Conservation (phyloP, 2,113 vertebrate species). For the Lophura nycthemera region DNA sequence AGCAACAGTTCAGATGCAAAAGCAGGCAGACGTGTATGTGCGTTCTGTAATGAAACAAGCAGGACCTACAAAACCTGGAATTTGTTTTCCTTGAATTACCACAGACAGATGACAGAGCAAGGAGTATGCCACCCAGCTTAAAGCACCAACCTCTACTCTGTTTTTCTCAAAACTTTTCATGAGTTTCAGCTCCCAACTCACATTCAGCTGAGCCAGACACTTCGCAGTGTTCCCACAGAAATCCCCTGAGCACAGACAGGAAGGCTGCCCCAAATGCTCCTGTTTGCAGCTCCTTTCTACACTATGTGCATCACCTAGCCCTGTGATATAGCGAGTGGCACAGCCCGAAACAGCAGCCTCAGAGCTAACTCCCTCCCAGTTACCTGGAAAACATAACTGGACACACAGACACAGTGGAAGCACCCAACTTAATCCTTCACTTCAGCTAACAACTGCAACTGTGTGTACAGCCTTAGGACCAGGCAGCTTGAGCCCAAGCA, state of each 20-base stretch:
- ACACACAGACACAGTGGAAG: not conserved
- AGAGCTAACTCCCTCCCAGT: not conserved
- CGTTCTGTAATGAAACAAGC: not conserved
- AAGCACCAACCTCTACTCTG: not conserved
- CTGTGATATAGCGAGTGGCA: accelerated
- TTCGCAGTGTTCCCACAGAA: not conserved
- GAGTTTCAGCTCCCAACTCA: not conserved
- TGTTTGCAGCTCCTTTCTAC: not conserved
- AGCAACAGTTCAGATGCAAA: not conserved
- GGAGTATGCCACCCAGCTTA: not conserved
- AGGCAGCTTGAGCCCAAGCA: conserved; percentile 17
- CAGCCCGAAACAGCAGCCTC: not conserved
- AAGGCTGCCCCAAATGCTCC: accelerated
- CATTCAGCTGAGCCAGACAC: accelerated
- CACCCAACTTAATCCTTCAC: not conserved
- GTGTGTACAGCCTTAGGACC: not conserved
- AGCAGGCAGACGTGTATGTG: accelerated
- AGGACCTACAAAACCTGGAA: not conserved
- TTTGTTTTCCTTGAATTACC: not conserved
- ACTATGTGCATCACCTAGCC: not conserved
- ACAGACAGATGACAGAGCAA: not conserved
- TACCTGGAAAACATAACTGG: not conserved
- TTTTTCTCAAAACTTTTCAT: not conserved
- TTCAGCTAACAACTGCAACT: not conserved
- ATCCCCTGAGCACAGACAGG: not conserved